Evolutionary conservation across 2,888 invertebrate species (phyloP).

Genomic region (Drosophila engyochracea): DNA sequence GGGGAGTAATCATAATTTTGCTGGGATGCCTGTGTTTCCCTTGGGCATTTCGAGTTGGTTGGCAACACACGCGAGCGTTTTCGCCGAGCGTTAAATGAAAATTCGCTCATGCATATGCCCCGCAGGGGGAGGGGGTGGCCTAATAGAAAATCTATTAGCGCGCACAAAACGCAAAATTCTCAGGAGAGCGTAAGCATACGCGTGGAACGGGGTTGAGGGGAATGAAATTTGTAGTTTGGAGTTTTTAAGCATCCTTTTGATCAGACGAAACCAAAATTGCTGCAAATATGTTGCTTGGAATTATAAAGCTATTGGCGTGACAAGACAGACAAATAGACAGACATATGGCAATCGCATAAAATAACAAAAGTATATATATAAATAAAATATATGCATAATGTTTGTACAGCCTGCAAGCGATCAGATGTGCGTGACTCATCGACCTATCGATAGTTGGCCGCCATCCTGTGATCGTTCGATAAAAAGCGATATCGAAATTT

Average conservation of each 20-base stretch:
- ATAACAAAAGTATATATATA: neutral
- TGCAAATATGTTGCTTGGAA: conserved; percentile 36
- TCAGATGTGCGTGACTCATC: no score
- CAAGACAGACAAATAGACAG: conserved; percentile 33
- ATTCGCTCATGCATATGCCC: conserved; percentile 71
- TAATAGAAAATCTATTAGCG: conserved; percentile 80
- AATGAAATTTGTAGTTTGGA: neutral
- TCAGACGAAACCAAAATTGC: conserved; percentile 29
- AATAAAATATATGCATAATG: neutral
- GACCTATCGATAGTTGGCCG: neutral
- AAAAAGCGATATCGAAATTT: neutral
- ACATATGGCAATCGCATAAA: conserved; percentile 12
- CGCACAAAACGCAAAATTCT: conserved; percentile 53
- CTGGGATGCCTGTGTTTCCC: conserved; percentile 55
- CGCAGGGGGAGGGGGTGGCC: conserved; percentile 13
- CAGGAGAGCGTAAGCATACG: conserved; percentile 33
- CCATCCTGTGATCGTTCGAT: neutral
- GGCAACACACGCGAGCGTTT: conserved; percentile 2
- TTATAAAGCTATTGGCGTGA: conserved; percentile 71
- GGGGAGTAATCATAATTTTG: conserved; percentile 66
- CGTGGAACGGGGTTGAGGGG: neutral
- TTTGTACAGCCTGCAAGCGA: no score
- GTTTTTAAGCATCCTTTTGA: conserved; percentile 56
- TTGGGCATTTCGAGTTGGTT: conserved; percentile 51
- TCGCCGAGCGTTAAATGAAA: conserved; percentile 69